phyloP scores from a whole-genome alignment of 2,888 invertebrate species.

The Xestia xanthographa region DNA sequence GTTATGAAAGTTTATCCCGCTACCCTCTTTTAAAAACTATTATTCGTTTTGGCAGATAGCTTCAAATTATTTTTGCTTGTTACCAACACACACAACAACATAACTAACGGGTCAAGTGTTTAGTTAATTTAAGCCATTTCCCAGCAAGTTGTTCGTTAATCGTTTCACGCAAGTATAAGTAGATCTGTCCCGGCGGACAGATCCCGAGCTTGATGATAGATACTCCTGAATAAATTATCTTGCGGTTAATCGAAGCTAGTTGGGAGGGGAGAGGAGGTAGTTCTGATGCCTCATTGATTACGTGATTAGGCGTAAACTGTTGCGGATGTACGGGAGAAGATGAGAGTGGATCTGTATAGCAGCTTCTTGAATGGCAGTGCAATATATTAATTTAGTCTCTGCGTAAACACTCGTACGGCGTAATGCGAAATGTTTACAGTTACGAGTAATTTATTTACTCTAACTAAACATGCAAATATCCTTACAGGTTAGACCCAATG shows the following conservation, averaged over 20 bases:
- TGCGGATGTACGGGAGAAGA: neutral
- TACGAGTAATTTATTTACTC: too few relatives aligned
- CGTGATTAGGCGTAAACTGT: conserved; percentile 28
- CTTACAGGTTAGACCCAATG: too few relatives aligned
- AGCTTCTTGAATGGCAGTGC: neutral
- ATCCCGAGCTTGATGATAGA: conserved; percentile 78
- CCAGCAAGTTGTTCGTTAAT: conserved; percentile 74
- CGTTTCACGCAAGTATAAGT: conserved; percentile 78
- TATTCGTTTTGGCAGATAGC: neutral
- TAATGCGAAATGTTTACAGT: neutral
- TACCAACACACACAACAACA: conserved; percentile 4
- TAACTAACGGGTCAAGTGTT: conserved; percentile 53
- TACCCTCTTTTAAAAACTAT: neutral
- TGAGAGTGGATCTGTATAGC: neutral
- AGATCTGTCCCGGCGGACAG: conserved; percentile 75
- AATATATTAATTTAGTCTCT: neutral
- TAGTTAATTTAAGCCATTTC: conserved; percentile 68
- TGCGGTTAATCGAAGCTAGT: conserved; percentile 74
- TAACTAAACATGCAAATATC: too few relatives aligned
- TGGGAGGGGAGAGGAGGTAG: conserved; percentile 64
- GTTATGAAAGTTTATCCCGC: neutral
- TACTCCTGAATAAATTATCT: conserved; percentile 83
- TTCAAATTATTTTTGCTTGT: neutral
- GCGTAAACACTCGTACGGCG: neutral
- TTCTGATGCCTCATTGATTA: conserved; percentile 27